Base-by-base conservation (phyloP, 1,140 invertebrate genomes). In the Drosophila malerkotliana region DNA sequence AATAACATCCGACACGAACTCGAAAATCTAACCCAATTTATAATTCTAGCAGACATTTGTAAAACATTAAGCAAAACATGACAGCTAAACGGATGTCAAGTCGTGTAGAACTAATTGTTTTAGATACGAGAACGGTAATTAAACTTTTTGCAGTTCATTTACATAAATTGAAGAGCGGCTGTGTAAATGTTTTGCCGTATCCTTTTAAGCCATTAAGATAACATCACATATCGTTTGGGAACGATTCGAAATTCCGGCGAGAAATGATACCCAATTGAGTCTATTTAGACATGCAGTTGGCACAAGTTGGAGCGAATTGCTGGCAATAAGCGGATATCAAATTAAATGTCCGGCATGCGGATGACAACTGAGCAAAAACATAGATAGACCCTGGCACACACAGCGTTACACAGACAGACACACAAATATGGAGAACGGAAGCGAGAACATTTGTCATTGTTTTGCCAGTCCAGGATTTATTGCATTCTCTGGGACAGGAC, bases 381-480 rank as follows among this genome's bases (percentile, higher is more conserved):
- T 37, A 37, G 34, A 37, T 37, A 37, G 34, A n/a, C 34, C n/a
- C 34, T 2, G 12, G 10, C 10, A 37, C 34, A 37, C 10, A 37
- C 34, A 34, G 7, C 10, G 3, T 7, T 3, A 34, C 32, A 10
- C 32, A 10, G 8, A 10, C 32, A 34, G 8, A 34, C 32, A 56
- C 56, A 76, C 52, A 73, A 41, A 54, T 45, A 72, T 39, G 49
- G 47, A 59, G 21, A 72, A 21, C 51, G 49, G 58, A 61, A 72
- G 56, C 55, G 30, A 41, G 59, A 64, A 61, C 77, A 85, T 85
- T 81, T 85, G 81, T 85, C 81, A 87, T 85, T 85, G 82, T 85
- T 85, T 87, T 85, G 79, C 72, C 84, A 79, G 82, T 55, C 73
- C 73, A 81, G 68, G 81, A 85, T 81, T 87, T 85, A 85, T 85